Base-by-base conservation (phyloP, 1,140 invertebrate species). In the Nymphalis io region DNA sequence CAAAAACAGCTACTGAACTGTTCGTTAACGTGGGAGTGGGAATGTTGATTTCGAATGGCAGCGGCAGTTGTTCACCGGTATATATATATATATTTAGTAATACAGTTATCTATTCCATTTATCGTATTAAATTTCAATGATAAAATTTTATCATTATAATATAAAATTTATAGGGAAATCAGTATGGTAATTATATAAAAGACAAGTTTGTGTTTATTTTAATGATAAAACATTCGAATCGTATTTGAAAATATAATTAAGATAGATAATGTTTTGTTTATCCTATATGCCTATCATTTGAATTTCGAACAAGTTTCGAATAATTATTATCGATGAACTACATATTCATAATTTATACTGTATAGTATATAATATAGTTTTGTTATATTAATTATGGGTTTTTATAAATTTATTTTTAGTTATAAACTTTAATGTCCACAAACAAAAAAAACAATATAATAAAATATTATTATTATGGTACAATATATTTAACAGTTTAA, bases 1-100 rank as follows among this genome's bases (percentile, higher is more conserved):
- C 57, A 58, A 66, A 60, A 46, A 68, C 27, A 55, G 70, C 74
- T 78, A 75, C 72, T 60, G 69, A 39, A 68, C 44, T 60, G 23
- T 21, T 55, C 13, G 15, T 60, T 62, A 44, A 63, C 69, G 76
- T 75, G 76, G 70, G 75, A 69, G 68, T 73, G 72, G 57, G 73
- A 74, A 68, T 12, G 13, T 55, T 23, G 20, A 55, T 55, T 55
- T 33, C 51, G 51, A 55, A 55, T 55, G 3, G 21, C 5, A 23
- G 13, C 21, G 18, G 6, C n/a, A 46, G n/a, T 15, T 46, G 46
- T 1, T 8, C 20, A 51, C 46, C 46, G 46, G 46, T 21, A 6
- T 33, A 8, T 33, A 33, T 21, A 6, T 33, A 8, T 33, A 33
- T 33, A 33, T 33, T 27, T 33, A 33, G 27, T 44, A n/a, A 15